These are phyloP conservation scores for Steinernema feltiae DNA, from an alignment of 1,140 invertebrate genomes.

Conservation along the genomic window DNA sequence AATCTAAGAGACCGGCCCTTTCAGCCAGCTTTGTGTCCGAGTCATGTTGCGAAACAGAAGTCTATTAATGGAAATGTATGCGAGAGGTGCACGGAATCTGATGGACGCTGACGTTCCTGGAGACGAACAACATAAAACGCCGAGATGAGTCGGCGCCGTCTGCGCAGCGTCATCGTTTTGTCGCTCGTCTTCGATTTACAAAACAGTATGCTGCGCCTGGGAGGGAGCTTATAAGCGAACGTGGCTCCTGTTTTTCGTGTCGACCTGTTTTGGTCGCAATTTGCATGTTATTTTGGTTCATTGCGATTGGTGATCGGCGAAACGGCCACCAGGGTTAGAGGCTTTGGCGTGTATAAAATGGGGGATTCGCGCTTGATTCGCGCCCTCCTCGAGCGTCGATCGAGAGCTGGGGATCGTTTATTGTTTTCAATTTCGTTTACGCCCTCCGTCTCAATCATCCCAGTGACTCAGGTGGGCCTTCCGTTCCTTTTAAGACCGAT, in stretches of 20 bases:
- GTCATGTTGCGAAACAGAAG: neutral
- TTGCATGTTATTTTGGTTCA: conserved; percentile 1
- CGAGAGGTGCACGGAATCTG: neutral
- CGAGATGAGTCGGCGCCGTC: neutral
- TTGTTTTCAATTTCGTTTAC: neutral
- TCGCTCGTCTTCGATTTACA: neutral
- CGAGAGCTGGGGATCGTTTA: neutral
- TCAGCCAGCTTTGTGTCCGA: neutral
- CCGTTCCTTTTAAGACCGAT: neutral
- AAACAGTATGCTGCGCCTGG: neutral
- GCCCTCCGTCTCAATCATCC: neutral
- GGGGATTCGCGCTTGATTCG: no score
- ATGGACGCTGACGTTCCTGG: neutral
- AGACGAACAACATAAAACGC: neutral
- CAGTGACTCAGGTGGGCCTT: neutral
- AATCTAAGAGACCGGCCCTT: no score
- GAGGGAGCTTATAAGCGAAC: neutral
- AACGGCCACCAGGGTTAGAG: neutral
- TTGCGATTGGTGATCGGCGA: neutral
- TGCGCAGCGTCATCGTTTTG: neutral
- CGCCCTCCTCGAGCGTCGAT: no score
- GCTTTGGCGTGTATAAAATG: neutral
- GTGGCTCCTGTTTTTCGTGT: neutral
- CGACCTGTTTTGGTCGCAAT: neutral
- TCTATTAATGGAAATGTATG: conserved; percentile 4